phyloP scores from a whole-genome alignment of 2,888 invertebrate genomes.

The Monochamus alternatus region DNA sequence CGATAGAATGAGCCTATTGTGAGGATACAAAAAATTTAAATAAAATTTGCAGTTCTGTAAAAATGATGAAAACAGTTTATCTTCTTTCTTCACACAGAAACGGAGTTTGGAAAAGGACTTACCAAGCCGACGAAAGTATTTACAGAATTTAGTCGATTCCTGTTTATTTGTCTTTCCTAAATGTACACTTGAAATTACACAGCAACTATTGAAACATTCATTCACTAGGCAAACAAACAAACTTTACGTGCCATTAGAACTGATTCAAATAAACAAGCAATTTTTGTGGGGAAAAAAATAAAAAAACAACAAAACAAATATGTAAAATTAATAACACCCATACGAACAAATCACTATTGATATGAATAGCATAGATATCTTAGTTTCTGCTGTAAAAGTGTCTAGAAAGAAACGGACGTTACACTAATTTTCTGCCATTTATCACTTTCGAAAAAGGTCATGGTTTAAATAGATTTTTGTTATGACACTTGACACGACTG shows the following conservation, averaged over 20 bases:
- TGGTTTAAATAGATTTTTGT: no score
- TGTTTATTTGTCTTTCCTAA: constrained; percentile 13
- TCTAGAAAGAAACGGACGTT: neutral
- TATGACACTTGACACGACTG: no score
- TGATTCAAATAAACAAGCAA: constrained; percentile 11
- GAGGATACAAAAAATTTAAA: no score
- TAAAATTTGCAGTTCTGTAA: no score
- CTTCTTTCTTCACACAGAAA: no score
- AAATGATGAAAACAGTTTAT: no score
- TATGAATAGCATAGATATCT: neutral
- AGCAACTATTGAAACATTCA: constrained; percentile 8
- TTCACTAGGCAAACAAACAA: constrained; percentile 16
- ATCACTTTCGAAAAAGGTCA: neutral
- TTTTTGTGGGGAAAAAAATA: neutral
- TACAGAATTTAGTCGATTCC: neutral
- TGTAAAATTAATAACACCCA: neutral
- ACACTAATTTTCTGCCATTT: neutral
- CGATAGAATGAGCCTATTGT: no score
- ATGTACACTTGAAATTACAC: constrained; percentile 18
- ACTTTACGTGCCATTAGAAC: constrained; percentile 18
- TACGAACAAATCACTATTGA: neutral
- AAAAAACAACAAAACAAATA: constrained; percentile 4
- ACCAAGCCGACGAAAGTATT: no score
- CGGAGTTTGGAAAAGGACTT: no score
- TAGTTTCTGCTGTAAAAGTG: neutral